These are phyloP conservation scores for Xiphophorus couchianus DNA, from an alignment of 2,113 vertebrate species.

Conservation along the genomic window DNA sequence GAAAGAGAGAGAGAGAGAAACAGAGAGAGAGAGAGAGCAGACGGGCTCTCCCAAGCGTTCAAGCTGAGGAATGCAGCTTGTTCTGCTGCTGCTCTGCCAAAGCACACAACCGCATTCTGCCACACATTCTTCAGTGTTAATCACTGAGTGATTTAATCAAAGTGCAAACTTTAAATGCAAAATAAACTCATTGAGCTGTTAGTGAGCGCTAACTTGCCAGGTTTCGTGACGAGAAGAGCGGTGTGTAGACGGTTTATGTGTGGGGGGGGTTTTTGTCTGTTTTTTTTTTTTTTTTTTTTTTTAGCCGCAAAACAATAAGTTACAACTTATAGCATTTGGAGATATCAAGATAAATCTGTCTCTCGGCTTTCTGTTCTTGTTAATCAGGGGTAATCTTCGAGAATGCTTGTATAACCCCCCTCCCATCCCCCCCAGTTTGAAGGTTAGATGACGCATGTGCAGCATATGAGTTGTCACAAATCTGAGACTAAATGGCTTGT, in stretches of 20 bases:
- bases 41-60: conserved; percentile 66
- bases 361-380: background rate
- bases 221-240: conserved; percentile 20
- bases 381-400: background rate
- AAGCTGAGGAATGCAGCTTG: conserved; percentile 39
- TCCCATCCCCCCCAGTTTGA: no score
- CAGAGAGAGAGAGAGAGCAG: conserved; percentile 28
- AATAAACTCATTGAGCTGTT: conserved; percentile 1
- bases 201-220: conserved; percentile 6
- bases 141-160: conserved; percentile 9
- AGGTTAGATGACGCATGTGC: no score
- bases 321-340: conserved; percentile 19
- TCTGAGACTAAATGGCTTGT: background rate
- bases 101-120: conserved; percentile 1
- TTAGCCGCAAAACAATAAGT: background rate
- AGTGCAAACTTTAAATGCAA: conserved; percentile 11
- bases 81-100: background rate
- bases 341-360: background rate
- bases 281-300: background rate
- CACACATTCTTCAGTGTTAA: background rate
- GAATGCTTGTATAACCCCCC: no score
- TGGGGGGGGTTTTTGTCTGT: background rate
- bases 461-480: background rate
- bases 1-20: background rate
- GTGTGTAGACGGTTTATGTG: conserved; percentile 6